phyloP scores from a whole-genome alignment of 2,888 invertebrate genomes.

The Machimus atricapillus region DNA sequence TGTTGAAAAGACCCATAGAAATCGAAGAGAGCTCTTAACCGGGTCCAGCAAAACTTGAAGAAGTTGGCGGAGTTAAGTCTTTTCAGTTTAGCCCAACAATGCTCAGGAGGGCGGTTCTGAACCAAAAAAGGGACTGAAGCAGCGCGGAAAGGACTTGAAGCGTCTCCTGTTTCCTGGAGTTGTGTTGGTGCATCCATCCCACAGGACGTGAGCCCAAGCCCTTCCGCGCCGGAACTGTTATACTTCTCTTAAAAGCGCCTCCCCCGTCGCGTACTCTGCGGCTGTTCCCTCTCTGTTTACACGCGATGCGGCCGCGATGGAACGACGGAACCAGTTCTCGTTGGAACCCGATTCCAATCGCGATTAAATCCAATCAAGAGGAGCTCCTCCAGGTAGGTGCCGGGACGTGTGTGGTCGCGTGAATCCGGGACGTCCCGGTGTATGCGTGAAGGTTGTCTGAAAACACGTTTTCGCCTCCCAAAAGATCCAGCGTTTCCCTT shows the following conservation, averaged over 20 bases:
- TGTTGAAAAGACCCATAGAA: neutral
- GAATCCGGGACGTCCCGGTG: neutral
- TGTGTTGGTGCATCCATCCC: neutral
- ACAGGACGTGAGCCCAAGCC: neutral
- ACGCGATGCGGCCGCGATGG: neutral
- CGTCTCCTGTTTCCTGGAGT: neutral
- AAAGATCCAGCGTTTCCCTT: neutral
- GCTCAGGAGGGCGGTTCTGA: neutral
- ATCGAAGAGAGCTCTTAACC: neutral
- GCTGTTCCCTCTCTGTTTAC: neutral
- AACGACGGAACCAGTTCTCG: conserved; percentile 1
- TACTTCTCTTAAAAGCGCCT: neutral
- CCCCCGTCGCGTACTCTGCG: neutral
- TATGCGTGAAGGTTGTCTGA: conserved; percentile 37
- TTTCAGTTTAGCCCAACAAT: neutral
- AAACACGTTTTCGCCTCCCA: conserved; percentile 36
- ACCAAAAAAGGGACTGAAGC: neutral
- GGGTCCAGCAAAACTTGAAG: neutral
- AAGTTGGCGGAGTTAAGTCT: neutral
- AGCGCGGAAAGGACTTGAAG: neutral
- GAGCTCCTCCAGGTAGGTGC: conserved; percentile 3
- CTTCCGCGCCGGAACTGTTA: neutral
- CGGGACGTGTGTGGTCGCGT: conserved; percentile 36
- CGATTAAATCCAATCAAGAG: neutral
- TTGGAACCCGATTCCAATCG: conserved; percentile 6